These are phyloP conservation scores for Stercorarius parasiticus DNA, from an alignment of 2,113 vertebrate species.

Conservation along the genomic window DNA sequence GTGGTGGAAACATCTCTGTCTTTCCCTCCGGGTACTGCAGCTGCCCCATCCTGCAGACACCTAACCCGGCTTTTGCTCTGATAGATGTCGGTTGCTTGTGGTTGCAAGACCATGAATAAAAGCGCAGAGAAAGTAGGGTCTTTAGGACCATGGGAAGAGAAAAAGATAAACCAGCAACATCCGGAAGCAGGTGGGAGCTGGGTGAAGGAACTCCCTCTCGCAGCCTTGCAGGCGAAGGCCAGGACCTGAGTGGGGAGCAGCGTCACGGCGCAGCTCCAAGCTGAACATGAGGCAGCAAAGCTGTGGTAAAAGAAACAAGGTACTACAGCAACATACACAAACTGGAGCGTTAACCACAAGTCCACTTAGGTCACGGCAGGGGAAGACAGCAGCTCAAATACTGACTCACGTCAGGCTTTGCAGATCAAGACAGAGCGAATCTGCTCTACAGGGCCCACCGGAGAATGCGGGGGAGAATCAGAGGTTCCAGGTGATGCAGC, in stretches of 20 bases:
- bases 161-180: neutral
- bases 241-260: neutral
- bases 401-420: neutral
- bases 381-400: neutral
- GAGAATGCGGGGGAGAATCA: neutral
- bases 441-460: neutral
- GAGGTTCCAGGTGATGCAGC: neutral
- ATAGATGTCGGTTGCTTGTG: neutral
- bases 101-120: neutral
- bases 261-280: neutral
- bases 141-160: neutral
- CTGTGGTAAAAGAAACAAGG: neutral
- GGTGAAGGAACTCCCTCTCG: neutral
- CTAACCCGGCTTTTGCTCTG: neutral
- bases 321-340: neutral
- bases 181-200: neutral
- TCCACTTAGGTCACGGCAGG: neutral
- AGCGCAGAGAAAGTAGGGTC: neutral
- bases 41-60: fast-evolving
- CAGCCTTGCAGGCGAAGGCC: neutral
- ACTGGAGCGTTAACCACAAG: fast-evolving
- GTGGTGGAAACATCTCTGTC: neutral
- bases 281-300: neutral
- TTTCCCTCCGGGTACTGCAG: neutral
- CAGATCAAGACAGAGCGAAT: neutral